Percentiles rank a stretch among this genome's conserved stretches.
phyloP scores from a whole-genome alignment of 2,888 invertebrate species.

The Alitta virens region DNA sequence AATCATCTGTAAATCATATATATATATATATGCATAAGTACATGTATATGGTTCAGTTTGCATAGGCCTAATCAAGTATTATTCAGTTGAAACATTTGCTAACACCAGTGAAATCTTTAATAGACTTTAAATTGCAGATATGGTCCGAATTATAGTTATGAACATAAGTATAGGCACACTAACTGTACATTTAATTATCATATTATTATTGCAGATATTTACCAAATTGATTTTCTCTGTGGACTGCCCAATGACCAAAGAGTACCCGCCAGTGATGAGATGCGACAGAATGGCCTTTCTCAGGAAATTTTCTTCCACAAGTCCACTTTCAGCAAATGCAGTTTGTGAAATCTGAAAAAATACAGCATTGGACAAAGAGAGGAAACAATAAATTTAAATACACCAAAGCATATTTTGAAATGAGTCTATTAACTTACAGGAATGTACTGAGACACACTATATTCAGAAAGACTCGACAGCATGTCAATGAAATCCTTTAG shows the following conservation, averaged over 20 bases:
- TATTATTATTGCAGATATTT: slow-evolving; percentile 18
- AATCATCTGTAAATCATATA: too few relatives aligned
- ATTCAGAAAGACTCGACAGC: slow-evolving; percentile 34
- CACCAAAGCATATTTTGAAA: not conserved
- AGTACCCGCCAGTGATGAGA: slow-evolving; percentile 45
- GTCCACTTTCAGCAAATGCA: slow-evolving; percentile 40
- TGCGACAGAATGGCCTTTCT: slow-evolving; percentile 43
- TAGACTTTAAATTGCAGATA: too few relatives aligned
- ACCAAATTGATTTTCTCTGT: slow-evolving; percentile 44
- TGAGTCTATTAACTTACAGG: slow-evolving; percentile 28
- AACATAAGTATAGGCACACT: too few relatives aligned
- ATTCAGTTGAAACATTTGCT: too few relatives aligned
- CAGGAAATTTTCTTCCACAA: slow-evolving; percentile 41
- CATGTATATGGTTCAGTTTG: too few relatives aligned
- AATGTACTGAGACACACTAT: slow-evolving; percentile 29
- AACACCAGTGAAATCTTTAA: too few relatives aligned
- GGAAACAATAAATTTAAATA: not conserved
- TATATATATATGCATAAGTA: too few relatives aligned
- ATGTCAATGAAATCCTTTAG: slow-evolving; percentile 31
- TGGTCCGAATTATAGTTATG: too few relatives aligned
- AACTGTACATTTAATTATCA: too few relatives aligned
- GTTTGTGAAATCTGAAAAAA: slow-evolving; percentile 42
- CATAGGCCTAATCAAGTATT: too few relatives aligned
- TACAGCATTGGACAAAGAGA: not conserved
- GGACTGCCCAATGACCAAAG: slow-evolving; percentile 40